Percentiles rank a stretch among this genome's conserved stretches.
phyloP scores from a whole-genome alignment of 2,888 invertebrate genomes.

The Drosophila incognita region DNA sequence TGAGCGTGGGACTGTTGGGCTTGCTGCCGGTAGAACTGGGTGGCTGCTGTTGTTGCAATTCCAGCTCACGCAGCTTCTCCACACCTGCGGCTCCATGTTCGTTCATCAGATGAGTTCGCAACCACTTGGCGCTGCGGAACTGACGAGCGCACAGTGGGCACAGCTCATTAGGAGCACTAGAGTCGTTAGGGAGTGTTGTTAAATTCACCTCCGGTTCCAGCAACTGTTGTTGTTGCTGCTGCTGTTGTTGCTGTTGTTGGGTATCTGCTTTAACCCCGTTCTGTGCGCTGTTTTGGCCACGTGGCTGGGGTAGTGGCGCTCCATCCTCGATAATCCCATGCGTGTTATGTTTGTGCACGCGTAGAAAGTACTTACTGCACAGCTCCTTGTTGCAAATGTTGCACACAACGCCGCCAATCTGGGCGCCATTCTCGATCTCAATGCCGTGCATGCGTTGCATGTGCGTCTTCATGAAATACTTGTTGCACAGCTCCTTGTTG shows the following conservation, averaged over 20 bases:
- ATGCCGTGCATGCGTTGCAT: slow-evolving; percentile 99
- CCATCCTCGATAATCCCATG: slow-evolving; percentile 97
- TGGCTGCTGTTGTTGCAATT: slow-evolving; percentile 38
- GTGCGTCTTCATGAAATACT: slow-evolving; percentile 99
- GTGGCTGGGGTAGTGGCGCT: slow-evolving; percentile 86
- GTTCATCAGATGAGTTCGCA: slow-evolving; percentile 93
- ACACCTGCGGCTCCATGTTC: slow-evolving; percentile 90
- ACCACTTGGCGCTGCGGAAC: slow-evolving; percentile 94
- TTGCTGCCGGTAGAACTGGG: slow-evolving; percentile 68
- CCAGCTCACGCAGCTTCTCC: slow-evolving; percentile 84
- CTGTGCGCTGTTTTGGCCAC: slow-evolving; percentile 76
- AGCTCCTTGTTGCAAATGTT: slow-evolving; percentile 99
- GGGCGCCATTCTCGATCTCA: slow-evolving; percentile 95
- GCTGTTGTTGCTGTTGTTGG: slow-evolving; percentile 59
- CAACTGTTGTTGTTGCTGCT: slow-evolving; percentile 55
- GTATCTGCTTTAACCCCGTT: slow-evolving; percentile 80
- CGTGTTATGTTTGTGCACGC: slow-evolving; percentile 98
- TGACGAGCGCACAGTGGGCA: slow-evolving; percentile 94
- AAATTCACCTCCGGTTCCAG: slow-evolving; percentile 63
- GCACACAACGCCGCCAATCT: slow-evolving; percentile 96
- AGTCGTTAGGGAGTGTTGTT: slow-evolving; percentile 87
- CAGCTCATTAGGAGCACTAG: slow-evolving; percentile 89
- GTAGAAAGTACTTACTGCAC: slow-evolving; percentile 98
- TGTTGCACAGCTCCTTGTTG: slow-evolving; percentile 99
- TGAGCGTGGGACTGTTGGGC: slow-evolving; percentile 84